phyloP scores from a whole-genome alignment of 2,888 invertebrate genomes.

The Drosophila falleni region DNA sequence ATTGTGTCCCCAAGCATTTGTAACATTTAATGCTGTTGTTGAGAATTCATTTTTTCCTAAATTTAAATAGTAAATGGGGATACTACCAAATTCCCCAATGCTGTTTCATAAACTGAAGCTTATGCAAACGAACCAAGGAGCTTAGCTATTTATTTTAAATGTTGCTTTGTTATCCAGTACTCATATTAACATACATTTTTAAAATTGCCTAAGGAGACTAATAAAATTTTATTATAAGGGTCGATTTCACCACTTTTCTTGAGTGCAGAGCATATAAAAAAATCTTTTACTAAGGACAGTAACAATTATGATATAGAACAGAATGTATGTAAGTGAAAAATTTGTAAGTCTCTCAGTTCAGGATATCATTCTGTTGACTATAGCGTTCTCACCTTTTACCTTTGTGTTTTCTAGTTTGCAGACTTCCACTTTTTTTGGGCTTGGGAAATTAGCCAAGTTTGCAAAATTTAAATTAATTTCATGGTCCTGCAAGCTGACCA shows the following conservation, averaged over 20 bases:
- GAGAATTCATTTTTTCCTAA: too few relatives aligned
- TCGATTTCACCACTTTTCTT: neutral
- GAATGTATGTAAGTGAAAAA: neutral
- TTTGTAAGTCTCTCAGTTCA: neutral
- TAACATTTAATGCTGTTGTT: too few relatives aligned
- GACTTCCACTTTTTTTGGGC: neutral
- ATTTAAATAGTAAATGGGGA: neutral
- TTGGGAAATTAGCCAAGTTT: neutral
- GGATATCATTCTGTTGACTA: neutral
- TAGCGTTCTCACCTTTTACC: neutral
- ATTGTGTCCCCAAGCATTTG: too few relatives aligned
- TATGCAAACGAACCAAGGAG: neutral
- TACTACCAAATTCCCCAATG: neutral
- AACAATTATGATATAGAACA: neutral
- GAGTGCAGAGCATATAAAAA: neutral
- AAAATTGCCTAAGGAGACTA: neutral
- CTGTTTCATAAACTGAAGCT: neutral
- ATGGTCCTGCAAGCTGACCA: neutral
- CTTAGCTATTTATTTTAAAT: neutral
- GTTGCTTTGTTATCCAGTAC: neutral
- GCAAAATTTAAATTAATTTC: slow-evolving; percentile 1
- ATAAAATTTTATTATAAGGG: neutral
- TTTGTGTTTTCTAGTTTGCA: neutral
- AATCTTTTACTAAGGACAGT: neutral
- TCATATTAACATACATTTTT: neutral